Percentiles rank a stretch among this genome's conserved stretches.
phyloP scores from a whole-genome alignment of 2,113 vertebrate genomes.

The Natator depressus region DNA sequence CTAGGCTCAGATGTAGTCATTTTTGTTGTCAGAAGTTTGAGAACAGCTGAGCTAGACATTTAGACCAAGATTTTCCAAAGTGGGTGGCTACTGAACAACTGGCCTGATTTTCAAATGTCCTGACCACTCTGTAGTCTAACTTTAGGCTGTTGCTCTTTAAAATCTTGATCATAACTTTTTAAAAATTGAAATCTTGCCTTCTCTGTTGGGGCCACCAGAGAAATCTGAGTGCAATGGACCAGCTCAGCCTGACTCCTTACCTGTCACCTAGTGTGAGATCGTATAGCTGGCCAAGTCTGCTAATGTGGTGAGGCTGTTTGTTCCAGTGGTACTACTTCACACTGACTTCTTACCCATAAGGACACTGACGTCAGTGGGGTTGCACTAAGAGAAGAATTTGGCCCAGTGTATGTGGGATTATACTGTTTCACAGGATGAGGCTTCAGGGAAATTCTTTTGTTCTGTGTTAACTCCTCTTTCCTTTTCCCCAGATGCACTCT shows the following conservation, averaged over 20 bases:
- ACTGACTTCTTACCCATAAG: background rate
- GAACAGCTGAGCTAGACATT: background rate
- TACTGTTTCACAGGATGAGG: background rate
- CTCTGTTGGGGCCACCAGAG: fast-evolving
- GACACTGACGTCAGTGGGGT: background rate
- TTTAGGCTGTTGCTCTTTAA: background rate
- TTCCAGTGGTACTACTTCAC: background rate
- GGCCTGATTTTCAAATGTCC: no score
- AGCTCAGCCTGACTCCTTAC: background rate
- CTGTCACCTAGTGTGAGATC: background rate
- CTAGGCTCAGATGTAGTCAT: no score
- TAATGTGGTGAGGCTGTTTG: background rate
- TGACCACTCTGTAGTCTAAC: background rate
- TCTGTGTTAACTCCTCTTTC: background rate
- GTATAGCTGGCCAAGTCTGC: background rate
- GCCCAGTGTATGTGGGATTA: background rate
- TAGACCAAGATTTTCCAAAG: background rate
- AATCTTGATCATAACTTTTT: fast-evolving
- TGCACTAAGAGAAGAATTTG: background rate
- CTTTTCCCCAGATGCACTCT: background rate
- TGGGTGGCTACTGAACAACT: fast-evolving
- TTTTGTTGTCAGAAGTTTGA: no score
- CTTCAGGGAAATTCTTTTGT: background rate
- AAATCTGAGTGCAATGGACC: background rate
- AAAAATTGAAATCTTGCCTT: background rate